Evolutionary conservation across 2,888 invertebrate genomes (phyloP), one percentile per base, ranked within the genome.

Genomic region (Drosophila falleni): DNA sequence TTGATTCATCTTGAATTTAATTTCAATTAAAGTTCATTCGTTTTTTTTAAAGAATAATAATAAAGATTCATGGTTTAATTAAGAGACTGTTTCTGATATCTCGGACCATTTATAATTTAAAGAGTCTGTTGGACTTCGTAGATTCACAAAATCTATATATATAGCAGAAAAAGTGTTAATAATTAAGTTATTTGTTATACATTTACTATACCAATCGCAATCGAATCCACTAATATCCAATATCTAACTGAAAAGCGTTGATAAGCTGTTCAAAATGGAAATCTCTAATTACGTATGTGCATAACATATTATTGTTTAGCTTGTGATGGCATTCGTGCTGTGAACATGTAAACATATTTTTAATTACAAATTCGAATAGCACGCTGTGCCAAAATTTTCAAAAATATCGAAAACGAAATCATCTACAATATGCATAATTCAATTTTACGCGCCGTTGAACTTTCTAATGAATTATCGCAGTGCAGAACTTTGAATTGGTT

Each of bases 381-480:
- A 44, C 54, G 54, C 37, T 55, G 37, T 44, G 33, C 23, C 49
- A 29, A 68, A 78, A 65, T 67, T 50, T 66, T 65, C 51, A 50
- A 70, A 72, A 80, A 81, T 78, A 68, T 65, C 65, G 70, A 79
- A 70, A 77, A 62, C 63, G 77, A 82, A 85, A 79, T 85, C 83
- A 81, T 85, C 83, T 75, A 81, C 84, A 78, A 77, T 83, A 81
- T 81, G 78, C 86, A 86, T 84, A 84, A 84, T 86, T 84, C 84
- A 84, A 84, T 84, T 84, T 84, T 84, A 86, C 86, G 86, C 80
- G 63, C 86, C 80, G 86, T 63, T 84, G 86, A 76, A 78, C 68
- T 74, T 80, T 72, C 84, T 84, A 84, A 84, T 84, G 84, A 84
- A 84, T 84, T 84, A 86, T 83, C 78, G 62, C 61, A 56, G 65